Conservation (phyloP, 2,797 vertebrate genomes). For the Amblyraja radiata region DNA sequence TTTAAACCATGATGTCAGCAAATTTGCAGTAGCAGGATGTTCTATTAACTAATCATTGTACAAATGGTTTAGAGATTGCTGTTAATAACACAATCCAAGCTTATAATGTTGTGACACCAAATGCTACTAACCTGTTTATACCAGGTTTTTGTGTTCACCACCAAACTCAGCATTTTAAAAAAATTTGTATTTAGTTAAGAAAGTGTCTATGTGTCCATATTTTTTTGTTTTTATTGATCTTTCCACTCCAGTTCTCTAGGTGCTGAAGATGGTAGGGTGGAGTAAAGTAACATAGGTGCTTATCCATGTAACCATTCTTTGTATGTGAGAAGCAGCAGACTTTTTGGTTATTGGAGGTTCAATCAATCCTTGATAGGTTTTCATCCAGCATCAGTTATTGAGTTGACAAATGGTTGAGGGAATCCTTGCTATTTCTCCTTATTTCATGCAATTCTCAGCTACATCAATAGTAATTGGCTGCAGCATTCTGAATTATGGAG, state of each 20-base stretch:
- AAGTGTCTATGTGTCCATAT: background rate
- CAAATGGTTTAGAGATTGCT: background rate
- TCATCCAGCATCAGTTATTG: background rate
- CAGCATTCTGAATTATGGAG: background rate
- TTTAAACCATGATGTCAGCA: background rate
- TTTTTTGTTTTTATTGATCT: background rate
- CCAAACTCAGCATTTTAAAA: background rate
- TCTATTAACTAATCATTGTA: background rate
- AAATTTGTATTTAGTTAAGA: background rate
- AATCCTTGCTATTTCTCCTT: background rate
- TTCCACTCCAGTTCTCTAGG: background rate
- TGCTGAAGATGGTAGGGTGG: background rate
- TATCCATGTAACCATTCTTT: too few relatives aligned
- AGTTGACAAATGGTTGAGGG: background rate
- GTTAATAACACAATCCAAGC: conserved; percentile 11
- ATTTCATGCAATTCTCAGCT: background rate
- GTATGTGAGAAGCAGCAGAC: background rate
- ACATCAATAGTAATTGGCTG: background rate
- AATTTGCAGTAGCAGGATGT: background rate
- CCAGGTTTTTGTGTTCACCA: background rate
- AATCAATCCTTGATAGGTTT: background rate
- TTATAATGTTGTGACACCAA: background rate
- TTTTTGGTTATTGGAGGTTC: background rate
- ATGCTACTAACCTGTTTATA: background rate
- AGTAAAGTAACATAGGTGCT: background rate